Evolutionary conservation across 2,797 vertebrate genomes (phyloP), one percentile per base, ranked within the genome.

Genomic region (Cebuella pygmaea): DNA sequence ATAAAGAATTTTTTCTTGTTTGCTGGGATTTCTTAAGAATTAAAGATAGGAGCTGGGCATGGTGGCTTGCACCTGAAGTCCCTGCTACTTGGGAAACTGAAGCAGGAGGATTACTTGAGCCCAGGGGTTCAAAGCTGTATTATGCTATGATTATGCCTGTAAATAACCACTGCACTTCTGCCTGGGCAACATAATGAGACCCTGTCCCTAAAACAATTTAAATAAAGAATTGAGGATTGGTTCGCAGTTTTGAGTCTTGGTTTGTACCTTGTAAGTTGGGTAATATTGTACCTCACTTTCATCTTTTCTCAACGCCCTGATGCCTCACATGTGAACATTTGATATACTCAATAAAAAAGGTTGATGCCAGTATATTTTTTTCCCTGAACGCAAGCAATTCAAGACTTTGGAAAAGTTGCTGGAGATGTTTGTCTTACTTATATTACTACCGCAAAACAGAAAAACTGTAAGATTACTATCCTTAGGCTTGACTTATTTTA

Each of bases 351-450:
- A 10, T 87, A 78, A 96, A 95, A 95, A 91, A 50, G 33, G 70
- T 39, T 93, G 79, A 86, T 97, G 22, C 33, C 33, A 88, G 27
- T 76, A 57, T 55, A 76, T 36, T 75, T 75, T 52, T 59, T 2
- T 9, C 36, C 11, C 84, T 70, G 82, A 70, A 74, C 82, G 22
- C n/a, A 92, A 75, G 75, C 39, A 95, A 74, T 95, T 88, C 14
- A 82, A 90, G 67, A 70, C 83, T 94, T 88, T 84, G 55, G 72
- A 81, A 88, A 91, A 91, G 93, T 96, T 96, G 75, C 36, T 94
- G 46, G 79, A 81, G 78, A 84, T 94, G 79, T 95, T 90, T 97
- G 26, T 95, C 90, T 96, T 96, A 78, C 61, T 97, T 95, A 52
- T 27, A 81, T 48, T 93, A 48, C 36, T 81, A 70, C 26, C 72